Base-by-base conservation (phyloP, 2,888 invertebrate species). In the Agrenia bidenticulata region DNA sequence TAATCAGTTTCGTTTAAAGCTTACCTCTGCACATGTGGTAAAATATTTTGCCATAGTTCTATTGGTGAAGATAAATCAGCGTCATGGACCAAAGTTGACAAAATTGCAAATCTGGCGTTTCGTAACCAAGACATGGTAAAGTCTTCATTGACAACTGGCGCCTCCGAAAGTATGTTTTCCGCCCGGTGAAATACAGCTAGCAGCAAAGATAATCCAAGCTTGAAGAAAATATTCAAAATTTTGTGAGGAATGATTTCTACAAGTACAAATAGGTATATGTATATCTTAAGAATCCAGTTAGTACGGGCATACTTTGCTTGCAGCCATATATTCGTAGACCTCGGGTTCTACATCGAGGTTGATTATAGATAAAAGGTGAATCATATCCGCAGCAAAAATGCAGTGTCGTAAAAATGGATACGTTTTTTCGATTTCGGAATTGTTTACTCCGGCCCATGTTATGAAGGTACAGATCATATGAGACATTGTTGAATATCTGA, bases 361-460 rank as follows among this genome's bases (percentile, higher is more conserved):
- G 13, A 61, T 39, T 7, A 55, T 26, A 19, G 15, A 42, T 4
- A 65, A 45, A 37, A 65, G 37, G 39, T 65, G 39, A n/a, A 58
- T 27, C 51, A 70, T 65, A 58, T 73, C 69, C 0, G 68, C 67
- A 23, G 64, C 51, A 11, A 73, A 39, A 50, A 73, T 66, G 51
- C 70, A 70, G 21, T 73, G 73, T 37, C 73, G 67, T 61, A 73
- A 70, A 63, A 70, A 73, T 49, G 73, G 73, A 37, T 67, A 73
- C 24, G 69, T 69, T 41, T 69, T 70, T 2, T 68, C 68, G 50
- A 70, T 66, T 56, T 70, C 70, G 0, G 63, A 41, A 51, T 57
- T 59, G 13, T 65, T 55, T 11, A 42, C 45, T 4, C 13, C 23
- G 21, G 64, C 68, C 73, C 73, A 75, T 11, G 67, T 19, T 4